Percentiles rank a stretch among this genome's conserved stretches.
These are phyloP conservation scores for Bellardia bayeri DNA, from an alignment of 2,888 invertebrate genomes.

Conservation along the genomic window DNA sequence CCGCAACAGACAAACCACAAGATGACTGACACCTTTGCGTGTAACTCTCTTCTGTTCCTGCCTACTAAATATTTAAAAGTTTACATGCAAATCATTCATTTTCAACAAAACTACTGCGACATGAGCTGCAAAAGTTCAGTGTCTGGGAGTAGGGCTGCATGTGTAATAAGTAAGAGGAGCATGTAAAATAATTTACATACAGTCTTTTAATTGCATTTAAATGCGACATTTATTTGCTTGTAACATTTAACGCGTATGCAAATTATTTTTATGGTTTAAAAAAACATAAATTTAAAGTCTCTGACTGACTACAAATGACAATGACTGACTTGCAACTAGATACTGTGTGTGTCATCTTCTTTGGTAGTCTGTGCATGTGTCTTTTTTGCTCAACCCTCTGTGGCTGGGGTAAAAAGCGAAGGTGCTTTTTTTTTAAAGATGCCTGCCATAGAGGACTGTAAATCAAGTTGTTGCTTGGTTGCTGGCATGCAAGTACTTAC, in stretches of 20 bases:
- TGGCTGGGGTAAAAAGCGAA: constrained; percentile 10
- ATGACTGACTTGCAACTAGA: constrained; percentile 40
- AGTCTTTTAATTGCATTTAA: constrained; percentile 82
- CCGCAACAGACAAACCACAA: constrained; percentile 4
- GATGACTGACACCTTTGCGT: constrained; percentile 39
- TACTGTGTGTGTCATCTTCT: constrained; percentile 33
- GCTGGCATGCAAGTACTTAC: neutral
- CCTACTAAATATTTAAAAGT: neutral
- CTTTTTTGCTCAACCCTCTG: neutral
- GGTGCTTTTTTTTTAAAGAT: constrained; percentile 31
- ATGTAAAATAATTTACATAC: constrained; percentile 61
- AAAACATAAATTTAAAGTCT: constrained; percentile 62
- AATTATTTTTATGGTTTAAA: constrained; percentile 78
- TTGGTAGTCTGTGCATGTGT: constrained; percentile 3
- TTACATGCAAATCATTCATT: constrained; percentile 4
- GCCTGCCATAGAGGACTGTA: constrained; percentile 37
- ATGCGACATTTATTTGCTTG: constrained; percentile 83
- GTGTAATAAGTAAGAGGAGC: constrained; percentile 6
- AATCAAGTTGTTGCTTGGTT: constrained; percentile 63
- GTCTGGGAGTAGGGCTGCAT: neutral
- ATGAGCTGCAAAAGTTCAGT: neutral
- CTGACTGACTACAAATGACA: constrained; percentile 54
- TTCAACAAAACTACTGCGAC: neutral
- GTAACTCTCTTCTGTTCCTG: neutral
- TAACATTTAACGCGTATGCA: constrained; percentile 82